Base-by-base conservation (phyloP, 2,113 vertebrate genomes). In the Pseudorhombus dupliciocellatus region DNA sequence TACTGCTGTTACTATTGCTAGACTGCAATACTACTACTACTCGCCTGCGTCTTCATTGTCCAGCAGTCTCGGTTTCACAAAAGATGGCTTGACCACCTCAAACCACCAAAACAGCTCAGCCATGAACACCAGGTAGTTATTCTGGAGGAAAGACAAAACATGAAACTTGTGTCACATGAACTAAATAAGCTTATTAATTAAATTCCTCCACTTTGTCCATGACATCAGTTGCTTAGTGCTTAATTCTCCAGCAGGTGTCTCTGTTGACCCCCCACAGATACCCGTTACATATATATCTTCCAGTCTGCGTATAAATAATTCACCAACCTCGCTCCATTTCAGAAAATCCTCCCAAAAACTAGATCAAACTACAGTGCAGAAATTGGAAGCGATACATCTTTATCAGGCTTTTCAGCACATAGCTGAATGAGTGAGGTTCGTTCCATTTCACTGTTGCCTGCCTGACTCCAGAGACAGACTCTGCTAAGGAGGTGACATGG, bases 31-130 rank as follows among this genome's bases (percentile, higher is more conserved):
- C 0, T 24, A 24, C 0, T 24, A 24, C n/a, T 9, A 24, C 81
- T 83, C 79, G 67, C 89, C 88, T 84, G 69, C 70, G 53, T 92
- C 94, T 92, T 95, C 95, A 4, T 85, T 86, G 30, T 92, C 83
- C 70, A 95, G 87, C 66, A 89, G 88, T 66, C 94, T 94, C 50
- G 97, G 97, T 10, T 96, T 95, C 44, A 99, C 97, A 87, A 98
- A 99, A 0, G 95, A 94, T 0, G 98, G 97, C 88, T 97, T 99
- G 69, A 96, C 96, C 7, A 97, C 96, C 90, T 99, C 97, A 78
- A 99, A 98, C 97, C 96, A 98, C 95, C 94, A 95, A 87, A 99
- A 99, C 69, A 99, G 92, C 81, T 99, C 97, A 62, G 97, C 98
- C 96, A 98, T 95, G 89, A 99, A 99, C 77, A 96, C 97, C 92